Evolutionary conservation across 2,797 vertebrate genomes (phyloP).

Genomic region (Capromys pilorides): DNA sequence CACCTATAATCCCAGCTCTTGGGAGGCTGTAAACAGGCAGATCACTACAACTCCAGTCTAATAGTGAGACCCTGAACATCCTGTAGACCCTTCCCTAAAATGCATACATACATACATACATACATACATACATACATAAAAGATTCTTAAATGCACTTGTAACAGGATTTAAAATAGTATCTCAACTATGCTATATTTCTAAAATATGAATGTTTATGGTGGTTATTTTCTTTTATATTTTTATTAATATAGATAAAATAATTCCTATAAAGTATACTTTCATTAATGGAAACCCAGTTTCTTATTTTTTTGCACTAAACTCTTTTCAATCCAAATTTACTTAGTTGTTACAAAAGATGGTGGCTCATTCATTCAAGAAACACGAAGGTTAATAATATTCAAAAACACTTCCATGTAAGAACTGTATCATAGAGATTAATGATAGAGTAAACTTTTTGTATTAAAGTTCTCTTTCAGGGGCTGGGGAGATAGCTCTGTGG

Average conservation of each 20-base stretch:
- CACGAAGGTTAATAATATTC: slow-evolving; percentile 35
- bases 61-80: too few relatives aligned
- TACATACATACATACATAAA: too few relatives aligned
- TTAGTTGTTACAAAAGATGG: slow-evolving; percentile 49
- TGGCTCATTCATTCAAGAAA: slow-evolving; percentile 51
- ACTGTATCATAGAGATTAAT: slow-evolving; percentile 26
- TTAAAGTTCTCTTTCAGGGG: slow-evolving; percentile 45
- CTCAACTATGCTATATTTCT: slow-evolving; percentile 46
- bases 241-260: slow-evolving; percentile 26
- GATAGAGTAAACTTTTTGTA: slow-evolving; percentile 28
- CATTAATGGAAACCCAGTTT: not conserved
- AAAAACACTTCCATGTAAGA: not conserved
- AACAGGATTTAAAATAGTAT: slow-evolving; percentile 41
- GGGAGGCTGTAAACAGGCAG: too few relatives aligned
- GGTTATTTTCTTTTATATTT: slow-evolving; percentile 52
- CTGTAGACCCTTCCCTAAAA: too few relatives aligned
- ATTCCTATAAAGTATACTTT: slow-evolving; percentile 40
- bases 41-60: too few relatives aligned
- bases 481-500: too few relatives aligned
- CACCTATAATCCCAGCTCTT: too few relatives aligned
- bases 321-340: slow-evolving; percentile 22
- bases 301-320: slow-evolving; percentile 51
- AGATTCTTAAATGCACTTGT: slow-evolving; percentile 16
- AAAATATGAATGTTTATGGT: slow-evolving; percentile 47
- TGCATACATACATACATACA: too few relatives aligned